phyloP scores from a whole-genome alignment of 2,888 invertebrate species.

The Abscondita cerata region DNA sequence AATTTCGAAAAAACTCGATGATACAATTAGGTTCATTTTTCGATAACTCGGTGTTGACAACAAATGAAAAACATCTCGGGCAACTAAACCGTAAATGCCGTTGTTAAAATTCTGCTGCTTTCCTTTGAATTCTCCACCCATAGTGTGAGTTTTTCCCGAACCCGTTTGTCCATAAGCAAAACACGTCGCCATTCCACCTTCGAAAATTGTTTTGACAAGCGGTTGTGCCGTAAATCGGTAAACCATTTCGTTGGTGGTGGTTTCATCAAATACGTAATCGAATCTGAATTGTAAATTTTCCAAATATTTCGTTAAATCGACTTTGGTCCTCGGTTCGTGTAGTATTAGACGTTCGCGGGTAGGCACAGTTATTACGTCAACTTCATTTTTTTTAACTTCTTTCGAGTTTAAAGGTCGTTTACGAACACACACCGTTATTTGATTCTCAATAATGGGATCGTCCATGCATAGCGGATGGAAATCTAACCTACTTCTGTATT shows the following conservation, averaged over 20 bases:
- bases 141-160: conserved; percentile 96
- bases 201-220: conserved; percentile 96
- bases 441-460: conserved; percentile 88
- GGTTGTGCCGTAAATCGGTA: conserved; percentile 99
- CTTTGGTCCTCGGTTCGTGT: conserved; percentile 93
- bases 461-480: conserved; percentile 85
- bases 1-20: conserved; percentile 98
- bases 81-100: conserved; percentile 98
- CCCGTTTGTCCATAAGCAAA: conserved; percentile 99
- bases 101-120: conserved; percentile 92
- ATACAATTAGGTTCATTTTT: conserved; percentile 84
- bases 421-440: conserved; percentile 98
- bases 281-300: conserved; percentile 98
- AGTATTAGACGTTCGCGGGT: conserved; percentile 87
- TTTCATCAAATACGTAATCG: conserved; percentile 98
- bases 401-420: conserved; percentile 96
- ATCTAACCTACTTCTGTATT: conserved; percentile 83
- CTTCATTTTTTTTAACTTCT: conserved; percentile 84
- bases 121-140: conserved; percentile 97
- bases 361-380: conserved; percentile 96
- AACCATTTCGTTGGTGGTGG: conserved; percentile 92
- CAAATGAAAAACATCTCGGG: conserved; percentile 86
- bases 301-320: conserved; percentile 97
- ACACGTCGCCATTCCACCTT: conserved; percentile 99
- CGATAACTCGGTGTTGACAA: conserved; percentile 73